These are phyloP conservation scores for Struthidea cinerea DNA, from an alignment of 2,113 vertebrate species.

Conservation along the genomic window DNA sequence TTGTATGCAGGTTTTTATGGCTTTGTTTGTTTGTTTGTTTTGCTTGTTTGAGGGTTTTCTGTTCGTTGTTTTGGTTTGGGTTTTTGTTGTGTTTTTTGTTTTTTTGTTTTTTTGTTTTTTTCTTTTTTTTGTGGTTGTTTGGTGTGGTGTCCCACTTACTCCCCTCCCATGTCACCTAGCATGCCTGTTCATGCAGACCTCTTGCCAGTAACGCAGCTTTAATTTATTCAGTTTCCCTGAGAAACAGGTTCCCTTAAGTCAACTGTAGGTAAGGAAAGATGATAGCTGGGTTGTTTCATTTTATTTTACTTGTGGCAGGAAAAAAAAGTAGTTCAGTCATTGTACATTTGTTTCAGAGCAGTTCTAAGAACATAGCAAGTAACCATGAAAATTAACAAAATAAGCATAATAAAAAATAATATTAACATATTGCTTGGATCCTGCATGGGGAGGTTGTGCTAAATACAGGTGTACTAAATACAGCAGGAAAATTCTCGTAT, in stretches of 20 bases:
- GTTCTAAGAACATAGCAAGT: neutral
- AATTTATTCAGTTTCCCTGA: neutral
- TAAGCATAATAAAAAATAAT: neutral
- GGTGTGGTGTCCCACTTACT: neutral
- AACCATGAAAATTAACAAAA: neutral
- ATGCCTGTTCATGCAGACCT: neutral
- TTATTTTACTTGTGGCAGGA: neutral
- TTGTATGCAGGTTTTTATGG: neutral
- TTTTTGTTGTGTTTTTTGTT: no score
- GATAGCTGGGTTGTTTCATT: neutral
- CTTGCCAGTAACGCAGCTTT: neutral
- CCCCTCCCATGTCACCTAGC: neutral
- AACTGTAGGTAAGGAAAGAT: neutral
- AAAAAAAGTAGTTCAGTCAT: neutral
- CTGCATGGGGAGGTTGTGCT: neutral
- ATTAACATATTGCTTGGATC: neutral
- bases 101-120: no score
- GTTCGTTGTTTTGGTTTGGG: accelerated
- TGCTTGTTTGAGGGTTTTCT: neutral
- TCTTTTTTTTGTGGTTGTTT: neutral
- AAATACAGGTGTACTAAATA: neutral
- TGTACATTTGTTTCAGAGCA: neutral
- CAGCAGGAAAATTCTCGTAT: neutral
- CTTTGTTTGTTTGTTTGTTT: neutral
- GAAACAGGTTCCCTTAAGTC: slow-evolving; percentile 17